phyloP scores from a whole-genome alignment of 2,113 vertebrate genomes.

The Argyrosomus japonicus region DNA sequence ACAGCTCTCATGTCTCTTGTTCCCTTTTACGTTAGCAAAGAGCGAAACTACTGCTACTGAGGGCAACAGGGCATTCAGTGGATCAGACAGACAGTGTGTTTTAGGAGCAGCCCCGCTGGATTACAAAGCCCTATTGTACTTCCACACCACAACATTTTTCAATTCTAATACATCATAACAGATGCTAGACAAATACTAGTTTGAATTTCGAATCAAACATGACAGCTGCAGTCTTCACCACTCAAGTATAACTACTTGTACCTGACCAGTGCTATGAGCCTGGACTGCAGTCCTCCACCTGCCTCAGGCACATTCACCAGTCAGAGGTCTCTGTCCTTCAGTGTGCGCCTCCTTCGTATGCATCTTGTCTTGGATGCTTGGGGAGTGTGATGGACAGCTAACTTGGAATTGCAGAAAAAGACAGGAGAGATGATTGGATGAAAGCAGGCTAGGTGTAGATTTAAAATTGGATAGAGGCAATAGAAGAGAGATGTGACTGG shows the following conservation, averaged over 20 bases:
- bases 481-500: constrained; percentile 32
- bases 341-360: constrained; percentile 9
- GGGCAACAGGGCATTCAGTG: background rate
- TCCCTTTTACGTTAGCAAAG: constrained; percentile 1
- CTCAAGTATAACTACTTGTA: constrained; percentile 13
- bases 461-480: constrained; percentile 53
- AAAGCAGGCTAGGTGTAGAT: constrained; percentile 51
- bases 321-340: constrained; percentile 33
- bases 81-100: constrained; percentile 16
- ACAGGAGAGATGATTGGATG: constrained; percentile 45
- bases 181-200: background rate
- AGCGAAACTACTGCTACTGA: background rate
- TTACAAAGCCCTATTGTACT: background rate
- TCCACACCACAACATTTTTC: background rate
- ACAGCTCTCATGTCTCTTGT: constrained; percentile 5
- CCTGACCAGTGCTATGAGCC: constrained; percentile 22
- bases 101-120: background rate
- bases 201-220: constrained; percentile 30
- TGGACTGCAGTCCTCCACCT: constrained; percentile 31
- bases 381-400: constrained; percentile 47
- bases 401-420: constrained; percentile 41
- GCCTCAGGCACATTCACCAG: constrained; percentile 50
- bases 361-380: constrained; percentile 22
- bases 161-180: background rate
- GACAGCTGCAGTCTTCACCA: constrained; percentile 11